Base-by-base conservation (phyloP, 2,888 invertebrate genomes). In the Megalurothrips usitatus region DNA sequence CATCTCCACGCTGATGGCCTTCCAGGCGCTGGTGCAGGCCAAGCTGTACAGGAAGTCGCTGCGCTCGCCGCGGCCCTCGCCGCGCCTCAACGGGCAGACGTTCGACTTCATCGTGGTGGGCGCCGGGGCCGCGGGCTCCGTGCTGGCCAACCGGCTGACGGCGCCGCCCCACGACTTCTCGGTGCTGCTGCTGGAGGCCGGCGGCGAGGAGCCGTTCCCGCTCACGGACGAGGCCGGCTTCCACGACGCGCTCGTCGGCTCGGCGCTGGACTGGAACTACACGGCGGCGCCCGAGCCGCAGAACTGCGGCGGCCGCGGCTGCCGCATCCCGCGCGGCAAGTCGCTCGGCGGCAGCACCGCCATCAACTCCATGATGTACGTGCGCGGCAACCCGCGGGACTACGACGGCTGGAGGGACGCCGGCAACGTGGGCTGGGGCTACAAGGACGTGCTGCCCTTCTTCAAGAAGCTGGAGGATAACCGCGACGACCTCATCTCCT, bases 331-430 rank as follows among this genome's bases (percentile, higher is more conserved):
- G 0, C 86, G 91, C 26, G 89, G 89, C 0, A 88, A 87, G 83
- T 88, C 85, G 47, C 81, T 84, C 47, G 84, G 84, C 17, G 85
- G 85, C 26, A 85, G 19, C 58, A 19, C 58, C 34, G 2, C 34
- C 34, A 43, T 43, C 58, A 58, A 58, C 83, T 88, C 88, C 83
- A 91, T 91, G 91, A 89, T 90, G 84, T 90, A 91, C 85, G 88
- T 89, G 0, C 86, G 92, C 80, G 92, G 92, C 0, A 90, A 91
- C 85, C 90, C 90, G 1, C 87, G 88, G 11, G 94, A 95, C 85
- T 95, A 93, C 87, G 92, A 95, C 87, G 89, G 84, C 86, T 95
- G 91, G 91, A 89, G 88, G 78, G 86, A 85, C 10, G 85, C 88
- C 80, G 91, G 91, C 11, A 90, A 89, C 83, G 86, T 87, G 8